Conservation (phyloP, 1,140 invertebrate genomes). For the Aphidius ervi region DNA sequence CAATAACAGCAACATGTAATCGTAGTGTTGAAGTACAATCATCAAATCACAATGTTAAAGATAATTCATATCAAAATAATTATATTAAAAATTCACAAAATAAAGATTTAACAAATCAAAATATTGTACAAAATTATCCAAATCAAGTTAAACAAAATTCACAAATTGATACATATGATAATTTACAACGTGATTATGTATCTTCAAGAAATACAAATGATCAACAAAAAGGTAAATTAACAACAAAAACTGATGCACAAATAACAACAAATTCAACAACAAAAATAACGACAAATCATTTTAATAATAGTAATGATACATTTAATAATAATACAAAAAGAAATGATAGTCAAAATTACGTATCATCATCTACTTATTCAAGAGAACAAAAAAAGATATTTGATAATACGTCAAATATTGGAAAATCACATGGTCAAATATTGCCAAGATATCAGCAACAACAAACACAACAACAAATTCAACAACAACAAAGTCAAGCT, state of each 20-base stretch:
- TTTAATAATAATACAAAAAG: constrained; percentile 13
- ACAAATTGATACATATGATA: constrained; percentile 25
- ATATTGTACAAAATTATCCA: constrained; percentile 23
- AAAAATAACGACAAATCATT: constrained; percentile 35
- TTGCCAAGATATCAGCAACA: constrained; percentile 23
- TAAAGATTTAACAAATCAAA: constrained; percentile 5
- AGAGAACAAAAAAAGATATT: constrained; percentile 32
- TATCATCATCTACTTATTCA: constrained; percentile 27
- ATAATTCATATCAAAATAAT: constrained; percentile 2
- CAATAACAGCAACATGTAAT: not conserved
- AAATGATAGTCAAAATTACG: constrained; percentile 8
- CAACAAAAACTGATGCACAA: constrained; percentile 7
- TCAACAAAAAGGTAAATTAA: constrained; percentile 24
- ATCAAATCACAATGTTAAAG: too few relatives aligned
- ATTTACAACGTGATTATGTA: constrained; percentile 26
- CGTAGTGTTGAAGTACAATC: not conserved
- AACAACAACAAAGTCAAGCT: constrained; percentile 33
- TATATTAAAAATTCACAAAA: constrained; percentile 14
- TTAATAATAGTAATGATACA: constrained; percentile 30
- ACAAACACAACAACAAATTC: constrained; percentile 5
- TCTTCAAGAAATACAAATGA: constrained; percentile 22
- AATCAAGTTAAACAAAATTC: constrained; percentile 25
- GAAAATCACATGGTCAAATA: constrained; percentile 26
- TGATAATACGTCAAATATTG: constrained; percentile 22
- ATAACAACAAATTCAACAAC: constrained; percentile 32